Base-by-base conservation (phyloP, 1,140 invertebrate species). In the Theocolax elegans region DNA sequence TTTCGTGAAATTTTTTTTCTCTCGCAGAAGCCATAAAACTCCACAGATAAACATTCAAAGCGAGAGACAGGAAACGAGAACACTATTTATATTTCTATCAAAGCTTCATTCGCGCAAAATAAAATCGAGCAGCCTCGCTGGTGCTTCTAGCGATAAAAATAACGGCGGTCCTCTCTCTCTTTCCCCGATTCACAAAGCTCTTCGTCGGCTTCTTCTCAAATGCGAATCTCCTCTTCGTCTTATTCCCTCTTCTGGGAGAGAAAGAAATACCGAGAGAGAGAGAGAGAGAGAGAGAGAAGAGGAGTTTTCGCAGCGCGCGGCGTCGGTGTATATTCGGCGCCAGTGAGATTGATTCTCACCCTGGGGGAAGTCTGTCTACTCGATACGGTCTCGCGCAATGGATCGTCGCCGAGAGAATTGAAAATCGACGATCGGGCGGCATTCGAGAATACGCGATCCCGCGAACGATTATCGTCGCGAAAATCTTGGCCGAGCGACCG, bases 381-480 rank as follows among this genome's bases (percentile, higher is more conserved):
- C 17, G 31, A 9, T n/a, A 9, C 2, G 13, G 19, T 15, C 2
- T 38, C 19, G 29, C 15, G 15, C 21, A 62, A 56, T 25, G 23
- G 40, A 67, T 67, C 31, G 40, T 62, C 49, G 49, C 31, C 40
- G 6, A 8, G 48, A 64, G 63, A 60, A 67, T 67, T 67, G 70
- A 54, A 72, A 72, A 62, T 72, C 56, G 40, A 62, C 31, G 38
- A 64, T 62, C 59, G 53, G n/a, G 4, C 38, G 59, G 8, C 38
- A 46, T 49, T 25, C 31, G 9, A 48, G 49, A 62, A 31, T 62
- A 59, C 38, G 31, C n/a, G 63, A 75, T 76, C 67, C 75, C 67
- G 71, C 75, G 67, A 73, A 71, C 67, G 75, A 79, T 81, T 79
- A 80, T 80, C 75, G 67, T 73, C 58, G 71, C 56, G 63, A 72